Conservation (phyloP, 2,888 invertebrate species). For the Caenorhabditis angaria region DNA sequence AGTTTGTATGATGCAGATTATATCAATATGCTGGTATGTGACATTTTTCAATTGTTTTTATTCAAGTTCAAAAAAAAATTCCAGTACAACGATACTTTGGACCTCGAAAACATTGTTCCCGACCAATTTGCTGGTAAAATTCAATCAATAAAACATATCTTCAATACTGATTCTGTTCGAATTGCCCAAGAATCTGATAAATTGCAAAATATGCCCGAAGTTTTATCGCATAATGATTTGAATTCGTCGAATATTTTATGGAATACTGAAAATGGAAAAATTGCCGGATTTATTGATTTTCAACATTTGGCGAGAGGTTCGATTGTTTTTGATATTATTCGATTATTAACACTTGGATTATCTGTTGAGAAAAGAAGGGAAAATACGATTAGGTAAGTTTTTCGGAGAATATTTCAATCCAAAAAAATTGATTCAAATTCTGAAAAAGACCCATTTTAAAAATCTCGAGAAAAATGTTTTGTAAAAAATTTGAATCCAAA, state of each 20-base stretch:
- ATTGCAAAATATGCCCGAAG: conserved; percentile 20
- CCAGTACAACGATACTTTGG: conserved; percentile 31
- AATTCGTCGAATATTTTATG: conserved; percentile 34
- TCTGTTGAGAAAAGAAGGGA: not conserved
- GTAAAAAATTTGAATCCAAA: too few relatives aligned
- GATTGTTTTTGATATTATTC: conserved; percentile 26
- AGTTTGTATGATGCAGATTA: conserved; percentile 21
- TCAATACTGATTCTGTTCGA: conserved; percentile 22
- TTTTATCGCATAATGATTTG: conserved; percentile 31
- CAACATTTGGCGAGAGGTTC: conserved; percentile 31
- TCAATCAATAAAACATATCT: conserved; percentile 17
- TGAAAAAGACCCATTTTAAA: too few relatives aligned
- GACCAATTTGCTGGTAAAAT: conserved; percentile 23
- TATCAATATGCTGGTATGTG: conserved; percentile 29
- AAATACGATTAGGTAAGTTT: not conserved
- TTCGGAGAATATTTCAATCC: not conserved
- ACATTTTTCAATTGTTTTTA: not conserved
- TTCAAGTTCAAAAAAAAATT: not conserved
- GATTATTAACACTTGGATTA: conserved; percentile 24
- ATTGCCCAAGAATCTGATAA: conserved; percentile 13
- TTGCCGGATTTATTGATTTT: conserved; percentile 33
- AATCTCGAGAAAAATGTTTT: too few relatives aligned
- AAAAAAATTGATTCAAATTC: not conserved
- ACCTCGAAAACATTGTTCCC: conserved; percentile 27
- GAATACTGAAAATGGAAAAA: conserved; percentile 23